Evolutionary conservation across 1,140 invertebrate species (phyloP).

Genomic region (Pseudobourletiella spinata): DNA sequence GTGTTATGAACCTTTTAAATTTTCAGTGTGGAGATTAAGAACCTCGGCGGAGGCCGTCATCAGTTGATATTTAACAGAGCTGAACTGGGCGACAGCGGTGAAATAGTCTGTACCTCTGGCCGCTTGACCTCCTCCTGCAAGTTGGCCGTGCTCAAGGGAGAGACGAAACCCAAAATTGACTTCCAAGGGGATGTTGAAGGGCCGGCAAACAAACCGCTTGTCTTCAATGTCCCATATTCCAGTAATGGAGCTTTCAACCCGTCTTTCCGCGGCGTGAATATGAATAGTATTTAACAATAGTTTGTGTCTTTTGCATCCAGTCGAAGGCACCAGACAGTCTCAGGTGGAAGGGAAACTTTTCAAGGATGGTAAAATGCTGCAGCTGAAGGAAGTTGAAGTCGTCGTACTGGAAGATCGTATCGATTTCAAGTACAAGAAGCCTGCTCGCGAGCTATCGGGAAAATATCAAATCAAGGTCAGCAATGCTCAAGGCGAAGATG

Average conservation of each 20-base stretch:
- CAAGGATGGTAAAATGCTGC: slow-evolving; percentile 77
- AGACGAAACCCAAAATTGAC: slow-evolving; percentile 68
- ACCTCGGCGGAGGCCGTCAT: slow-evolving; percentile 82
- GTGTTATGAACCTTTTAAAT: not conserved
- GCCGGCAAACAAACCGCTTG: slow-evolving; percentile 64
- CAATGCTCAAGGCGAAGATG: slow-evolving; percentile 79
- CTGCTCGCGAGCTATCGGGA: slow-evolving; percentile 65
- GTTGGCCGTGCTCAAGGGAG: slow-evolving; percentile 71
- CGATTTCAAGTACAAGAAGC: slow-evolving; percentile 82
- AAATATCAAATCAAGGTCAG: slow-evolving; percentile 76
- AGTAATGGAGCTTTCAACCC: slow-evolving; percentile 52
- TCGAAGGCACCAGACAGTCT: slow-evolving; percentile 73
- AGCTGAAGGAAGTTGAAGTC: slow-evolving; percentile 79
- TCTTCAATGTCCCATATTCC: slow-evolving; percentile 84
- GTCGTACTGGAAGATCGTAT: slow-evolving; percentile 80
- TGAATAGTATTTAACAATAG: not conserved
- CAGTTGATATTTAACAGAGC: slow-evolving; percentile 76
- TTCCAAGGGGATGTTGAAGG: slow-evolving; percentile 71
- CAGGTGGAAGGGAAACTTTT: slow-evolving; percentile 77
- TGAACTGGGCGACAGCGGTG: slow-evolving; percentile 71
- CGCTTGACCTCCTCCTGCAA: slow-evolving; percentile 69
- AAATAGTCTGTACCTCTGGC: slow-evolving; percentile 74
- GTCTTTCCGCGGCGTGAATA: slow-evolving; percentile 7
- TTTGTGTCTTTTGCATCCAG: slow-evolving; percentile 44
- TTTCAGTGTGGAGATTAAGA: slow-evolving; percentile 70